phyloP scores from a whole-genome alignment of 2,113 vertebrate species.

The Erythrocebus patas region DNA sequence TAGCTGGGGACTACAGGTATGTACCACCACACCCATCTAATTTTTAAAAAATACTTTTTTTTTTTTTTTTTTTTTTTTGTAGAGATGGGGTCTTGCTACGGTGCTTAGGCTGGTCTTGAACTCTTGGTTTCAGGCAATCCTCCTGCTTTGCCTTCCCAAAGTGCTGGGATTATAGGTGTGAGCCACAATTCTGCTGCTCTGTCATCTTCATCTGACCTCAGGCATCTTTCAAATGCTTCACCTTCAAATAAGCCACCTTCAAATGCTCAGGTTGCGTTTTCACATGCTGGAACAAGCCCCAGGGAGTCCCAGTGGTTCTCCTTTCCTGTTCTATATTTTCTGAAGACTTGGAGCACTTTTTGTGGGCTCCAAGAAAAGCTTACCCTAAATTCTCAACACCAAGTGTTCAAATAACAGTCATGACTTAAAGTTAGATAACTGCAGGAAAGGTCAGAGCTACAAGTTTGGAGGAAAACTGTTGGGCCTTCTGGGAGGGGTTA shows the following conservation, averaged over 20 bases:
- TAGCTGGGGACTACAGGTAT: no score
- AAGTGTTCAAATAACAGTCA: background rate
- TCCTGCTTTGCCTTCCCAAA: no score
- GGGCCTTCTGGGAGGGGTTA: background rate
- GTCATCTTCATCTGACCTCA: background rate
- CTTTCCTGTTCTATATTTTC: background rate
- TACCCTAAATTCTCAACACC: background rate
- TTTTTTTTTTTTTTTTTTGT: no score
- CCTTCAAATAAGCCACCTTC: background rate
- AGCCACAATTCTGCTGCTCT: background rate
- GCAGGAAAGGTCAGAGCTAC: background rate
- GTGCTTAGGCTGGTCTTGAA: no score
- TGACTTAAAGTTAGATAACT: background rate
- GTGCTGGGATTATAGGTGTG: no score
- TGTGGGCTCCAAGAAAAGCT: background rate
- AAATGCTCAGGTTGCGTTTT: background rate
- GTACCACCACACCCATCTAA: no score
- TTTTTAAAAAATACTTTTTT: no score
- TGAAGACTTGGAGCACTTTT: background rate
- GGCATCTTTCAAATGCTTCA: background rate
- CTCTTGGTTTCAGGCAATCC: no score
- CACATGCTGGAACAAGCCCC: background rate
- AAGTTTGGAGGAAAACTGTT: background rate
- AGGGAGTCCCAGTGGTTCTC: background rate
- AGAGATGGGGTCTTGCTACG: no score